These are phyloP conservation scores for Oppia nitens DNA, from an alignment of 1,140 invertebrate genomes.

Conservation along the genomic window DNA sequence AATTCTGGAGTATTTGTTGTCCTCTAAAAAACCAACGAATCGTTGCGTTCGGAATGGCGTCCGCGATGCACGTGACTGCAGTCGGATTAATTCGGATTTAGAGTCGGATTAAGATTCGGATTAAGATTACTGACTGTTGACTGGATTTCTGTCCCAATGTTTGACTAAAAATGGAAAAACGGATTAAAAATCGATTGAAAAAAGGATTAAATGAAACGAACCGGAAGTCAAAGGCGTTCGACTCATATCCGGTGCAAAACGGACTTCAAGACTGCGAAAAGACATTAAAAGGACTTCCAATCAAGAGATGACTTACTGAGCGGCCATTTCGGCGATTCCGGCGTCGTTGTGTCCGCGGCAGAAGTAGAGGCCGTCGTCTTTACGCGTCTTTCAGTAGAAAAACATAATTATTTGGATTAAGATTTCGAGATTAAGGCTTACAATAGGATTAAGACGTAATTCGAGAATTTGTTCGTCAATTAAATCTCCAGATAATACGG, in stretches of 20 bases:
- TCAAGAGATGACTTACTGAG: constrained; percentile 70
- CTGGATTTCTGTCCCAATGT: constrained; percentile 56
- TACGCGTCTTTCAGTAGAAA: constrained; percentile 27
- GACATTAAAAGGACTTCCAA: background rate
- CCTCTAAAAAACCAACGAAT: constrained; percentile 53
- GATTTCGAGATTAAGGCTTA: background rate
- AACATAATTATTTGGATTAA: background rate
- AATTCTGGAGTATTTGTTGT: constrained; percentile 22
- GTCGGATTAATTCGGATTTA: background rate
- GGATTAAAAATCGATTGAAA: background rate
- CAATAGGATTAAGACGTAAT: no score
- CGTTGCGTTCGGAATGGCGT: constrained; percentile 78
- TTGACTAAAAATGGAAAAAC: constrained; percentile 31
- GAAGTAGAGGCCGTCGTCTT: constrained; percentile 72
- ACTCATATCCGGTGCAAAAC: constrained; percentile 14
- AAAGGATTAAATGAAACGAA: constrained; percentile 8
- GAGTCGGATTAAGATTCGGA: background rate
- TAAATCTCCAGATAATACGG: no score
- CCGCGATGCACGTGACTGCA: constrained; percentile 58
- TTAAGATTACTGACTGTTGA: constrained; percentile 37
- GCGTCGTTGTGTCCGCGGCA: constrained; percentile 52
- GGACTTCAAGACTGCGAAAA: constrained; percentile 7
- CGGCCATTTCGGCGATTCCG: constrained; percentile 27
- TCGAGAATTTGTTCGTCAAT: no score
- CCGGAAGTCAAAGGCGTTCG: constrained; percentile 8